phyloP scores from a whole-genome alignment of 2,113 vertebrate species.

The Drymodes brunneopygia region DNA sequence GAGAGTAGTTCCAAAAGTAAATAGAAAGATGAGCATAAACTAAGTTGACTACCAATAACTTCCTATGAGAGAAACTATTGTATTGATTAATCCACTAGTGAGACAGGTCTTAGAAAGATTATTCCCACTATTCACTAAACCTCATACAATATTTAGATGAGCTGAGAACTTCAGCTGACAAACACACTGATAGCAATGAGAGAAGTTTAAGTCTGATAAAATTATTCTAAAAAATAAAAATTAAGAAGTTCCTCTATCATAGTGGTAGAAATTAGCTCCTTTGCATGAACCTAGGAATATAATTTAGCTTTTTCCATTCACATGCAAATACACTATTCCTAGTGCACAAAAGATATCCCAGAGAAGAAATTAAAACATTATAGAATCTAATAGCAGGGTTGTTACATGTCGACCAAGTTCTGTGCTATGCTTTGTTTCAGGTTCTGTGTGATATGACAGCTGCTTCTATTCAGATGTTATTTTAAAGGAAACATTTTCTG shows the following conservation, averaged over 20 bases:
- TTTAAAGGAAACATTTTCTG: constrained; percentile 53
- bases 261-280: constrained; percentile 44
- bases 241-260: constrained; percentile 2
- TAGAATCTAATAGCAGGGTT: constrained; percentile 47
- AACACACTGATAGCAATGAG: constrained; percentile 38
- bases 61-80: not conserved
- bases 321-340: constrained; percentile 66
- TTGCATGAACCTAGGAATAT: constrained; percentile 46
- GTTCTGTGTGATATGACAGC: constrained; percentile 63
- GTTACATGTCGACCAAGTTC: constrained; percentile 56
- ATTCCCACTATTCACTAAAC: constrained; percentile 28
- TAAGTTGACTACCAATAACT: not conserved
- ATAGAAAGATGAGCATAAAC: not conserved
- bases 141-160: constrained; percentile 65
- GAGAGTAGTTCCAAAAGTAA: not conserved
- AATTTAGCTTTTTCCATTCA: constrained; percentile 64
- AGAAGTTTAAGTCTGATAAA: constrained; percentile 32
- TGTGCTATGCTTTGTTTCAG: constrained; percentile 50
- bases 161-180: constrained; percentile 53
- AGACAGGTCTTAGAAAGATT: not conserved
- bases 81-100: not conserved
- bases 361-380: constrained; percentile 70
- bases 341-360: constrained; percentile 53
- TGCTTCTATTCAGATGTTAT: constrained; percentile 65
- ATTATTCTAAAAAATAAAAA: constrained; percentile 45